Conservation (phyloP, 2,888 invertebrate species). For the Rhamnusium bicolor region DNA sequence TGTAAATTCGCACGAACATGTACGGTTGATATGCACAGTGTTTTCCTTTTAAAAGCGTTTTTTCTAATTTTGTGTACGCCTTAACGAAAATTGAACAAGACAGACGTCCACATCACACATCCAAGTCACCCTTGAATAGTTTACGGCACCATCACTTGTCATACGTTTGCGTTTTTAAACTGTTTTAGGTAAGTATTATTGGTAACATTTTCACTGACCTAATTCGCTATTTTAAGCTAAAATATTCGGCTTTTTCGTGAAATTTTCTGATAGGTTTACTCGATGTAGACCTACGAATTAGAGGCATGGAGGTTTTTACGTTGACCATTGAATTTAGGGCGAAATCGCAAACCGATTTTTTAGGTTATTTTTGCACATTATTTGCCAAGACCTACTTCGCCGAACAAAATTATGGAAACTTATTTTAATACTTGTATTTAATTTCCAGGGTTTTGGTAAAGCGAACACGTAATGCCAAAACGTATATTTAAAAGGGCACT, state of each 20-base stretch:
- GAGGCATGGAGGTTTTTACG: not conserved
- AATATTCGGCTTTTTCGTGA: slow-evolving; percentile 44
- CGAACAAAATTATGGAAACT: slow-evolving; percentile 1
- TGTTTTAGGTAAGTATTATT: slow-evolving; percentile 34
- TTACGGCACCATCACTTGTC: slow-evolving; percentile 16
- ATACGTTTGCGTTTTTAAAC: slow-evolving; percentile 8
- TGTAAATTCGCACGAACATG: slow-evolving; percentile 49
- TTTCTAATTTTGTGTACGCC: slow-evolving; percentile 28
- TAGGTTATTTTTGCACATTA: slow-evolving; percentile 32
- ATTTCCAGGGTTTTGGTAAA: not conserved
- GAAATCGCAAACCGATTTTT: slow-evolving; percentile 21
- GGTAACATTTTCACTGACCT: slow-evolving; percentile 51
- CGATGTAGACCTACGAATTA: not conserved
- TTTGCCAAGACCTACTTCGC: slow-evolving; percentile 2
- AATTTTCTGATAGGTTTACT: slow-evolving; percentile 35
- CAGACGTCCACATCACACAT: not conserved
- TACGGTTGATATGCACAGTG: slow-evolving; percentile 42
- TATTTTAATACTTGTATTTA: not conserved
- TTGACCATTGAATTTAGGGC: not conserved
- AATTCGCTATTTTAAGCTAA: slow-evolving; percentile 54
- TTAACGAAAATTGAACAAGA: slow-evolving; percentile 12
- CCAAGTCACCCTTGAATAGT: not conserved
- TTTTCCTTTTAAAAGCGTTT: slow-evolving; percentile 44
- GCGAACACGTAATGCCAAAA: not conserved
- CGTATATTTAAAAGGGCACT: not conserved